Conservation (phyloP, 2,113 vertebrate genomes). For the Chunga burmeisteri region DNA sequence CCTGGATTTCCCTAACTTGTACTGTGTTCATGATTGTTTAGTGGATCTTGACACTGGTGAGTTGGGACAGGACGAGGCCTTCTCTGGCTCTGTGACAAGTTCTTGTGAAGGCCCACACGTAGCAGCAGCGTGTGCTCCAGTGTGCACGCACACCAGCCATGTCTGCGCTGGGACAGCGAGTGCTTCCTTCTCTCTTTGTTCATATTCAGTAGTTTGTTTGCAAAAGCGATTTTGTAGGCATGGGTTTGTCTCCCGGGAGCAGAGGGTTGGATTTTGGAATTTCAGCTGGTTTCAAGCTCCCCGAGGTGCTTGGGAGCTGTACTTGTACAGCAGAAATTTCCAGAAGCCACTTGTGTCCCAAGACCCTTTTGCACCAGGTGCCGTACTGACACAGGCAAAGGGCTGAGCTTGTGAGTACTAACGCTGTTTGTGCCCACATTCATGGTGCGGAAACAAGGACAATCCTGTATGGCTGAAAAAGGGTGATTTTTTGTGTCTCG, state of each 20-base stretch:
- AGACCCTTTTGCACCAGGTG: not conserved
- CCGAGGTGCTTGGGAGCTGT: not conserved
- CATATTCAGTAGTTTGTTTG: not conserved
- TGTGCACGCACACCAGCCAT: accelerated
- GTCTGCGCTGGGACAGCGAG: accelerated
- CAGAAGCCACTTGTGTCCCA: not conserved
- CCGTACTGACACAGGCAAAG: not conserved
- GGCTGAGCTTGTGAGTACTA: not conserved
- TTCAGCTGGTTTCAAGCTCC: not conserved
- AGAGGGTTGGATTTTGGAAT: not conserved
- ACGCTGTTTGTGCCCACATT: accelerated
- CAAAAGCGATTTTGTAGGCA: not conserved
- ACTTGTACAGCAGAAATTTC: not conserved
- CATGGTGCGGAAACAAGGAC: not conserved
- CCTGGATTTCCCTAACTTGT: not conserved
- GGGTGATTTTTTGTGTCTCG: not conserved
- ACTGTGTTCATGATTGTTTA: not conserved
- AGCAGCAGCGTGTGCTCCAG: not conserved
- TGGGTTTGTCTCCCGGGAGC: not conserved
- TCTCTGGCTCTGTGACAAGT: not conserved
- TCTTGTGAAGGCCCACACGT: accelerated
- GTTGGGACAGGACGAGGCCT: not conserved
- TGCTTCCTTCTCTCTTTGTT: not conserved
- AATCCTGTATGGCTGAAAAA: not conserved
- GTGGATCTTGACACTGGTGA: not conserved